Base-by-base conservation (phyloP, 1,140 invertebrate genomes). In the Periplaneta americana region DNA sequence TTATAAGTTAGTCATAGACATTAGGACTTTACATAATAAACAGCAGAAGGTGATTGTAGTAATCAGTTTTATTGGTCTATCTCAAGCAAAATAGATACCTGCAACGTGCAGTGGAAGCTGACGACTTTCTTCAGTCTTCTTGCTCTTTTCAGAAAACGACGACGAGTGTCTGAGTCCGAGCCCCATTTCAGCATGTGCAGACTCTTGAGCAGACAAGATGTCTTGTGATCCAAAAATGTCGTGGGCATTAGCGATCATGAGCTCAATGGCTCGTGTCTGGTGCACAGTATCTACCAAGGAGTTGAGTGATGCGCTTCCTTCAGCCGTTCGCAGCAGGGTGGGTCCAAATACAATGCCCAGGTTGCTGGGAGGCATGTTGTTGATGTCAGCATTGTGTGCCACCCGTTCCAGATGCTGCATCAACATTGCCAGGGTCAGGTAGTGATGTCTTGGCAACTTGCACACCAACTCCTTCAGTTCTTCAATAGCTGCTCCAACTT, bases 261-360 rank as follows among this genome's bases (percentile, higher is more conserved):
- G 86, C 84, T 92, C 91, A 39, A 92, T 87, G 18, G 89, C 89
- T 75, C 89, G 85, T 3, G 91, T 90, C 84, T 92, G 91, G 85
- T 92, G 90, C 80, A 90, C 88, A 13, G 91, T 91, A 84, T 92
- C 91, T 13, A 91, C 88, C 33, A 92, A 85, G 32, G 89, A 91
- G 76, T 87, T 89, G 31, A 92, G 84, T 1, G 90, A 90, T 8
- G 90, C 89, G 36, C 87, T 87, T 9, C 89, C 90, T 84, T 92
- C 90, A 39, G 86, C 85, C 34, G 90, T 89, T 83, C 90, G 84
- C 11, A 92, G 86, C 35, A 92, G 83, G 17, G 92, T 92, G 77
- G 92, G 92, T 77, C 91, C 92, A 88, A 92, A 92, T 17, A 92
- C 91, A 82, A 92, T 92, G 6, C 91, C 91, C 37, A 92, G 86